Evolutionary conservation across 2,888 invertebrate genomes (phyloP).

Genomic region (Helleia helle): DNA sequence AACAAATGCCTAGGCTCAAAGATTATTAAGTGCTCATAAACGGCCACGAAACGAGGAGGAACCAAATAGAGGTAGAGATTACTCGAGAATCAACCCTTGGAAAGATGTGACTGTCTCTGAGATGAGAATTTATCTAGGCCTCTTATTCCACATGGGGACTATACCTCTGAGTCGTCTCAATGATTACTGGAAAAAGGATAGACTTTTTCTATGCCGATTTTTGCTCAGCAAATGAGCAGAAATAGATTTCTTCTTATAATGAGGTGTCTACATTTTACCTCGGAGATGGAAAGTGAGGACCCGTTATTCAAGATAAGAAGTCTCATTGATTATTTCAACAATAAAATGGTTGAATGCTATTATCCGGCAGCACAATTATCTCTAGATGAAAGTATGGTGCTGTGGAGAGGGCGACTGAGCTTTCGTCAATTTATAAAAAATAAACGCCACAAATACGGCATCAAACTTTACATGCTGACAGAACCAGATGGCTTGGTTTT

Average conservation of each 20-base stretch:
- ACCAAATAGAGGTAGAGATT: not conserved
- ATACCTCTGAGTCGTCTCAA: slow-evolving; percentile 17
- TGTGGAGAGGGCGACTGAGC: slow-evolving; percentile 9
- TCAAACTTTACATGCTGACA: slow-evolving; percentile 30
- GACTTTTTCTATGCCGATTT: slow-evolving; percentile 21
- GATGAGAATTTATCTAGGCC: slow-evolving; percentile 13
- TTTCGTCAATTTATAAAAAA: slow-evolving; percentile 21
- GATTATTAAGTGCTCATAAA: not conserved
- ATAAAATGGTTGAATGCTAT: not conserved
- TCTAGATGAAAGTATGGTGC: slow-evolving; percentile 10
- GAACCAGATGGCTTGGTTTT: slow-evolving; percentile 30
- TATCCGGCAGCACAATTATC: slow-evolving; percentile 4
- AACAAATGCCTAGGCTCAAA: slow-evolving; percentile 9
- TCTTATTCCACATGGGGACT: slow-evolving; percentile 25
- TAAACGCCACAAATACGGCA: slow-evolving; percentile 29
- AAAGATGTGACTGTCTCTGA: slow-evolving; percentile 13
- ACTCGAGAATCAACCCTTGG: slow-evolving; percentile 3
- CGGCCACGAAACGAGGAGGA: not conserved
- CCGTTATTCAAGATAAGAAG: not conserved
- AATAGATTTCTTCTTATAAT: slow-evolving; percentile 17
- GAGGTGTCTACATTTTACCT: slow-evolving; percentile 3
- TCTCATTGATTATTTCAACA: slow-evolving; percentile 8
- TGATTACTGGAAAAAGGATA: slow-evolving; percentile 25
- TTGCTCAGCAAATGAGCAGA: slow-evolving; percentile 19
- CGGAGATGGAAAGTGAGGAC: not conserved